Percentiles rank a stretch among this genome's conserved stretches.
Evolutionary conservation across 2,888 invertebrate genomes (phyloP).

Genomic region (Leptinotarsa rubiginosa): DNA sequence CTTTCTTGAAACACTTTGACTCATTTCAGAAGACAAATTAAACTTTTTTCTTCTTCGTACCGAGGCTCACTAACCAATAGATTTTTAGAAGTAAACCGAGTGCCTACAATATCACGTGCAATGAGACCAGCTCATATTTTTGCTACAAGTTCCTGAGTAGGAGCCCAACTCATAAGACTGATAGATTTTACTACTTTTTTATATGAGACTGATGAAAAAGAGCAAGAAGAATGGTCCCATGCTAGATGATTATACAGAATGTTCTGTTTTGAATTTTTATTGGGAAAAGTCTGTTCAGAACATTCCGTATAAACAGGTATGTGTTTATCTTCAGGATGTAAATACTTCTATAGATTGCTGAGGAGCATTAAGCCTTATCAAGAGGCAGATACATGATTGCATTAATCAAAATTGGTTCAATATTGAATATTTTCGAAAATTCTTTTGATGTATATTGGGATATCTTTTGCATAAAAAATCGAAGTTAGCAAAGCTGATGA

Average conservation of each 20-base stretch:
- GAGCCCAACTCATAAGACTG: constrained; percentile 66
- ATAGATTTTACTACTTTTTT: constrained; percentile 60
- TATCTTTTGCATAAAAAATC: not conserved
- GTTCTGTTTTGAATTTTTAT: constrained; percentile 23
- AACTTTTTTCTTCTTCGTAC: not conserved
- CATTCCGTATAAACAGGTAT: constrained; percentile 51
- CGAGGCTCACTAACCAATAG: not conserved
- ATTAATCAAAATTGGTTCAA: not conserved
- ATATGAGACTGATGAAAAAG: constrained; percentile 58
- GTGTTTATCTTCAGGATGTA: constrained; percentile 61
- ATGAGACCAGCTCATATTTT: constrained; percentile 57
- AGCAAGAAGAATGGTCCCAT: constrained; percentile 43
- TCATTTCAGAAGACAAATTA: not conserved
- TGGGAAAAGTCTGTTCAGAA: constrained; percentile 23
- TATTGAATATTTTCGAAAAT: not conserved
- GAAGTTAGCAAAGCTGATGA: not conserved
- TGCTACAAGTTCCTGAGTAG: constrained; percentile 62
- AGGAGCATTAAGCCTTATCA: constrained; percentile 62
- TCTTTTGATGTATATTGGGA: not conserved
- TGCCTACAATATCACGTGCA: constrained; percentile 59
- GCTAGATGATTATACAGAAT: constrained; percentile 27
- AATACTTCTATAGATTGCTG: constrained; percentile 60
- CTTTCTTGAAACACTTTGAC: too few relatives aligned
- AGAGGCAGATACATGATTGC: constrained; percentile 52
- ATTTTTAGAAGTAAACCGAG: constrained; percentile 53